A percentile compares a stretch with the other conserved stretches of the same genome.
Evolutionary conservation across 2,888 invertebrate genomes (phyloP).

Genomic region (Itoplectis maculator): DNA sequence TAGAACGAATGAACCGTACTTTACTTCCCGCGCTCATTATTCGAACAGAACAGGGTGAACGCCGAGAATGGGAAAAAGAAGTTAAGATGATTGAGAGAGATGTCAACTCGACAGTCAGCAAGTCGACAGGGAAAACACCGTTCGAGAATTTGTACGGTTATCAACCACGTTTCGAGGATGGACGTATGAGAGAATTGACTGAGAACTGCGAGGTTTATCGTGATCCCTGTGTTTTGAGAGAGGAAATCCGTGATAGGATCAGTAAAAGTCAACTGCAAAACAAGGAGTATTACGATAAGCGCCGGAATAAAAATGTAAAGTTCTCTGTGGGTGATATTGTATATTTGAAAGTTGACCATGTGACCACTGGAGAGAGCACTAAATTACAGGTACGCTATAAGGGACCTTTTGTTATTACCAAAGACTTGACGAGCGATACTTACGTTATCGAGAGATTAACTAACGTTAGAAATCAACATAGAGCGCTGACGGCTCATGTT

Average conservation of each 20-base stretch:
- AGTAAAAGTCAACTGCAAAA: not conserved
- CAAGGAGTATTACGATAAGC: constrained; percentile 51
- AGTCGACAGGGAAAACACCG: constrained; percentile 67
- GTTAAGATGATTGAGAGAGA: constrained; percentile 61
- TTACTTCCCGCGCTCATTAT: constrained; percentile 55
- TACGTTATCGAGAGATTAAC: constrained; percentile 27
- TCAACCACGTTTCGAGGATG: constrained; percentile 54
- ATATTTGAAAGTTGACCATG: constrained; percentile 41
- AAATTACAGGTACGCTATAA: constrained; percentile 53
- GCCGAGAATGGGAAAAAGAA: constrained; percentile 35
- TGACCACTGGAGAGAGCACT: constrained; percentile 57
- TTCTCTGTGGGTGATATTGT: constrained; percentile 53
- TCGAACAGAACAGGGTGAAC: constrained; percentile 39
- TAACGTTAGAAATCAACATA: constrained; percentile 3
- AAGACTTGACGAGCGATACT: constrained; percentile 23
- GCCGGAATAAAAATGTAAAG: constrained; percentile 21
- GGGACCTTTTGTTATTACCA: constrained; percentile 38
- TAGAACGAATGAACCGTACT: constrained; percentile 63
- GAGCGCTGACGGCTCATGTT: constrained; percentile 36
- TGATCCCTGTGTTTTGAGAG: constrained; percentile 13
- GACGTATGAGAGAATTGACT: constrained; percentile 16
- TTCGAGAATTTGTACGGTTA: constrained; percentile 65
- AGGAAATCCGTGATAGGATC: constrained; percentile 38
- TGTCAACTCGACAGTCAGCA: constrained; percentile 64
- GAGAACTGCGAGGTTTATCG: constrained; percentile 36